Evolutionary conservation across 2,888 invertebrate species (phyloP).

Genomic region (Psylliodes chrysocephalus): DNA sequence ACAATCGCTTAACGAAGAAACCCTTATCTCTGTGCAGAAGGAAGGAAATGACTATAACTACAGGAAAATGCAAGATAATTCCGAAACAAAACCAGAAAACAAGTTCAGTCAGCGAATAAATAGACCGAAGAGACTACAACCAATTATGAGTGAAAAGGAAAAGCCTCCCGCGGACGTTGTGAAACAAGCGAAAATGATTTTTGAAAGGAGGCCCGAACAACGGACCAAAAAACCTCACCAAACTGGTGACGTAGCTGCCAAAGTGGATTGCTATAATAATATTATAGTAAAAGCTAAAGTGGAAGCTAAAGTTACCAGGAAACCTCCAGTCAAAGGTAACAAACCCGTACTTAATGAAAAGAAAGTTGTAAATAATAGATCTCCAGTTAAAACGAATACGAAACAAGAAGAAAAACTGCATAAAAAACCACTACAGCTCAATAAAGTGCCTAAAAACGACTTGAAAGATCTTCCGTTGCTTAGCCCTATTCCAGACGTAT

Average conservation of each 20-base stretch:
- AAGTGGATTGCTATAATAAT: slow-evolving; percentile 72
- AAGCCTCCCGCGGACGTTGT: slow-evolving; percentile 91
- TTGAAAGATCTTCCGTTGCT: slow-evolving; percentile 46
- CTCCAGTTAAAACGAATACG: slow-evolving; percentile 40
- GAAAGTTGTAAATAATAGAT: slow-evolving; percentile 37
- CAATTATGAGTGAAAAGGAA: slow-evolving; percentile 77
- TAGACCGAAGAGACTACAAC: slow-evolving; percentile 71
- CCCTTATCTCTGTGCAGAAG: slow-evolving; percentile 61
- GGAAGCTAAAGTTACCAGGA: slow-evolving; percentile 47
- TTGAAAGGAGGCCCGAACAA: slow-evolving; percentile 76
- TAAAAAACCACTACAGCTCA: slow-evolving; percentile 37
- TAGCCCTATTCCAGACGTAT: slow-evolving; percentile 62
- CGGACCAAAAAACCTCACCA: slow-evolving; percentile 66
- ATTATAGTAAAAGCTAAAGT: slow-evolving; percentile 70
- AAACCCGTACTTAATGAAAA: slow-evolving; percentile 63
- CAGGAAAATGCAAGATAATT: slow-evolving; percentile 47
- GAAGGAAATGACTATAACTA: slow-evolving; percentile 55
- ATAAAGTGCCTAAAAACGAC: slow-evolving; percentile 40
- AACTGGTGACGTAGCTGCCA: slow-evolving; percentile 73
- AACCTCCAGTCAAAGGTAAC: slow-evolving; percentile 64
- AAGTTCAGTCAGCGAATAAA: slow-evolving; percentile 58
- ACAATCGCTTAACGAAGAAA: slow-evolving; percentile 66
- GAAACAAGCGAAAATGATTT: slow-evolving; percentile 84
- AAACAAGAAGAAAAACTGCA: slow-evolving; percentile 11
- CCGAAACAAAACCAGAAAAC: slow-evolving; percentile 44